Evolutionary conservation across 2,113 vertebrate genomes (phyloP).

Genomic region (Phyllostomus discolor): DNA sequence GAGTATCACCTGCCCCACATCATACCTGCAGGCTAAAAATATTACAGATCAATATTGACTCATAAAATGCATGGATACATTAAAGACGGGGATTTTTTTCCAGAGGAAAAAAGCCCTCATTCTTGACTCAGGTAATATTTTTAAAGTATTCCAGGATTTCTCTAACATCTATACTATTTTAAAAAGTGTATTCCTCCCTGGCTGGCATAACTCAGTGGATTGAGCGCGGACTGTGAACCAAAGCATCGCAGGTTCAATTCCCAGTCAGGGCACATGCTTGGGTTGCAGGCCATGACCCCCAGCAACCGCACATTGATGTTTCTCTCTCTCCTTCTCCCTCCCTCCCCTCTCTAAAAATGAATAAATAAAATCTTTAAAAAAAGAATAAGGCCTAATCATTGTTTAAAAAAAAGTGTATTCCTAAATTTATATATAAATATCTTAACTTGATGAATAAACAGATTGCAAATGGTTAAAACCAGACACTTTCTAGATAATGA

Average conservation of each 20-base stretch:
- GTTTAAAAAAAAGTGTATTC: background rate
- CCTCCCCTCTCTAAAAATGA: too few relatives aligned
- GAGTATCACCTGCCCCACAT: background rate
- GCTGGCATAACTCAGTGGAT: too few relatives aligned
- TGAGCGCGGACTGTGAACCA: too few relatives aligned
- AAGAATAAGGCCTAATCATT: too few relatives aligned
- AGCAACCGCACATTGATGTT: too few relatives aligned
- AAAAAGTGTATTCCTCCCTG: background rate
- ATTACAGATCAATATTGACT: background rate
- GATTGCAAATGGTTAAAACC: background rate
- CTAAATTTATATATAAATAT: background rate
- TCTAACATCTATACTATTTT: background rate
- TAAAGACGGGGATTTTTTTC: background rate
- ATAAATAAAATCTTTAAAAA: too few relatives aligned
- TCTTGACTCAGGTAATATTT: background rate
- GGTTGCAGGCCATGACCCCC: too few relatives aligned
- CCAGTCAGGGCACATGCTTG: too few relatives aligned
- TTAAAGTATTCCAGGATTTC: background rate
- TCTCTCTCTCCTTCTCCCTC: too few relatives aligned
- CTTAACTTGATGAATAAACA: background rate
- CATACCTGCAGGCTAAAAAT: background rate
- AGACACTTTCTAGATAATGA: background rate
- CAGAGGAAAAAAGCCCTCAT: background rate
- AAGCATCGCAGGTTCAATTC: too few relatives aligned
- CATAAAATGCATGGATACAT: background rate